phyloP scores from a whole-genome alignment of 2,113 vertebrate genomes.

The Gasterosteus aculeatus region DNA sequence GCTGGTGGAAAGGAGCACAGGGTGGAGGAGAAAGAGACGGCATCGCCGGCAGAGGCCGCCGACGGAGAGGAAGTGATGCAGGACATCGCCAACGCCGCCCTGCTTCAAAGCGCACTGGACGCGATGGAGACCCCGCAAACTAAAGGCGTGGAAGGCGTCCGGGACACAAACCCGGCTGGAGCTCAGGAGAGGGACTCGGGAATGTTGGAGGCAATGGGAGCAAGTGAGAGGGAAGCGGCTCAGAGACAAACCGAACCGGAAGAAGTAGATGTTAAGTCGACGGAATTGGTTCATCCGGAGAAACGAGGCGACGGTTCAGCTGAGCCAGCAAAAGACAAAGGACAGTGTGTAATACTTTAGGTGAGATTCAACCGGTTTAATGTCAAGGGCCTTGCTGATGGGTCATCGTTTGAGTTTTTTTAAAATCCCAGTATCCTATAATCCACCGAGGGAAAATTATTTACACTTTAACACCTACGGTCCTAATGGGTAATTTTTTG shows the following conservation, averaged over 20 bases:
- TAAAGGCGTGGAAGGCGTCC: slow-evolving; percentile 10
- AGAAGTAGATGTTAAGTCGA: slow-evolving; percentile 14
- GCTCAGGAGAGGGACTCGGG: slow-evolving; percentile 7
- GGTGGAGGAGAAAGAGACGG: slow-evolving; percentile 66
- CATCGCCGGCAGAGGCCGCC: slow-evolving; percentile 59
- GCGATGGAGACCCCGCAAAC: slow-evolving; percentile 1
- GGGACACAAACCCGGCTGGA: neutral
- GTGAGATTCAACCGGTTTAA: neutral
- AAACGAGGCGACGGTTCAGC: slow-evolving; percentile 15
- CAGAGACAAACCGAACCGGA: slow-evolving; percentile 24
- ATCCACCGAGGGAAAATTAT: neutral
- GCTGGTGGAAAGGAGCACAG: slow-evolving; percentile 56
- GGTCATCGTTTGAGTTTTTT: neutral
- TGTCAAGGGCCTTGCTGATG: neutral
- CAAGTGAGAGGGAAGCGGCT: slow-evolving; percentile 18
- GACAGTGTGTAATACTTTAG: slow-evolving; percentile 72
- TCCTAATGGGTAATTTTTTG: neutral
- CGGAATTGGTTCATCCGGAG: slow-evolving; percentile 27
- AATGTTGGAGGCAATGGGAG: slow-evolving; percentile 6
- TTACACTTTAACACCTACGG: neutral
- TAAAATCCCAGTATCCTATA: slow-evolving; percentile 14
- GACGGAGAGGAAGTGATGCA: slow-evolving; percentile 44
- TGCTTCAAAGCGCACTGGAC: neutral
- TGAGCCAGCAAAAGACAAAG: slow-evolving; percentile 48
- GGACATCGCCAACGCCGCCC: neutral